Evolutionary conservation across 2,113 vertebrate species (phyloP).

Genomic region (Cynoglossus semilaevis): DNA sequence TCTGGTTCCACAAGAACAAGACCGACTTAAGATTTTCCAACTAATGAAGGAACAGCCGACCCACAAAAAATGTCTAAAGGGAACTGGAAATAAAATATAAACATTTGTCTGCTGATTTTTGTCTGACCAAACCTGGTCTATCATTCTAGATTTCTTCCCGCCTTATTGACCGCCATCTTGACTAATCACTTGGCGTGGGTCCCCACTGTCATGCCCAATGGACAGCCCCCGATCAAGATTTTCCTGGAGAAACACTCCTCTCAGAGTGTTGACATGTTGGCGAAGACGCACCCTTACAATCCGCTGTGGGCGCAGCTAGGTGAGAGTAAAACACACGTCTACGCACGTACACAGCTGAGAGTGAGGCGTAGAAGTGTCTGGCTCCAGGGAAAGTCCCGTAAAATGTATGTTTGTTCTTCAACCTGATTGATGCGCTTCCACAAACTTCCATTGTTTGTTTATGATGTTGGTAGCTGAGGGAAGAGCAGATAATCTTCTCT

Average conservation of each 20-base stretch:
- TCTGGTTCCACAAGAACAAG: slow-evolving; percentile 1
- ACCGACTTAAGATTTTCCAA: slow-evolving; percentile 6
- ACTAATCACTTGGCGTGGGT: slow-evolving; percentile 99
- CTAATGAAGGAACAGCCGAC: neutral
- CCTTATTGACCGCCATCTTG: slow-evolving; percentile 93
- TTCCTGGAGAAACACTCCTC: slow-evolving; percentile 99
- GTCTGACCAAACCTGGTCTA: slow-evolving; percentile 23
- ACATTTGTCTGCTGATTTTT: too few relatives aligned
- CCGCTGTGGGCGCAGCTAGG: slow-evolving; percentile 97
- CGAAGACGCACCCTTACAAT: slow-evolving; percentile 97
- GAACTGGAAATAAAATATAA: too few relatives aligned
- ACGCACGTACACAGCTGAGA: neutral
- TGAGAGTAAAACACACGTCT: slow-evolving; percentile 56
- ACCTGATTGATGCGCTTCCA: neutral
- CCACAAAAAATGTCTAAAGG: neutral
- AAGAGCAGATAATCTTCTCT: neutral
- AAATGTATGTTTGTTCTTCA: slow-evolving; percentile 2
- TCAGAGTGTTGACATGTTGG: slow-evolving; percentile 95
- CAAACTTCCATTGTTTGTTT: neutral
- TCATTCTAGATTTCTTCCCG: slow-evolving; percentile 89
- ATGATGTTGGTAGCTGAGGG: slow-evolving; percentile 11
- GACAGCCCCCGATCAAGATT: slow-evolving; percentile 94
- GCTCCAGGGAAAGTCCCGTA: neutral
- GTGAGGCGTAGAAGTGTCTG: neutral
- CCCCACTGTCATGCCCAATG: slow-evolving; percentile 98